A percentile compares a stretch with the other conserved stretches of the same genome.
These are phyloP conservation scores for Distichodus sexfasciatus DNA, from an alignment of 2,797 vertebrate species.

Conservation along the genomic window DNA sequence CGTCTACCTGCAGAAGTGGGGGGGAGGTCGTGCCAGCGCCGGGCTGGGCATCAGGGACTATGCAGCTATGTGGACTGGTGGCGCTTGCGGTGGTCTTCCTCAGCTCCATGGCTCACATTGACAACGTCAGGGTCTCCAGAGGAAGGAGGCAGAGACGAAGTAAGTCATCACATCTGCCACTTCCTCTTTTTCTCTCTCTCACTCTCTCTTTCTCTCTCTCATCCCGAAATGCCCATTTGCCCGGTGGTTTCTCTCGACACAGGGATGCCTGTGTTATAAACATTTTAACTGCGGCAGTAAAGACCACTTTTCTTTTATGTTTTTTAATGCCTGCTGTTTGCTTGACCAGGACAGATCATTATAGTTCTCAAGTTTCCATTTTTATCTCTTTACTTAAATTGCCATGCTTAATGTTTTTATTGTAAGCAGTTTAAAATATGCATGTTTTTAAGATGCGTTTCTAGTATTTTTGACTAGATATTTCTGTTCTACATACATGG, in stretches of 20 bases:
- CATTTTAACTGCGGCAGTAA: constrained; percentile 63
- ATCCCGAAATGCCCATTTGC: constrained; percentile 18
- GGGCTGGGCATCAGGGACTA: constrained; percentile 87
- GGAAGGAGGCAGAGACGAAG: constrained; percentile 91
- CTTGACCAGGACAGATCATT: constrained; percentile 54
- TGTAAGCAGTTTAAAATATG: constrained; percentile 53
- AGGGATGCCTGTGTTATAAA: constrained; percentile 56
- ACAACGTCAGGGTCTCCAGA: constrained; percentile 80
- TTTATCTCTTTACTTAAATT: constrained; percentile 50
- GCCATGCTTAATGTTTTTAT: constrained; percentile 56
- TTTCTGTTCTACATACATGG: no score
- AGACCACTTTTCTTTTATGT: constrained; percentile 67
- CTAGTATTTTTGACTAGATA: no score
- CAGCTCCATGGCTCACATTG: constrained; percentile 85
- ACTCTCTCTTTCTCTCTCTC: background rate
- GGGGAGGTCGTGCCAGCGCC: constrained; percentile 74
- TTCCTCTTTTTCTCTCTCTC: background rate
- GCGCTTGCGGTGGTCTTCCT: constrained; percentile 87
- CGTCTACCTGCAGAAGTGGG: constrained; percentile 75
- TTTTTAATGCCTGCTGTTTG: constrained; percentile 58
- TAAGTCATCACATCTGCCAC: constrained; percentile 70
- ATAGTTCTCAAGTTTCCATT: constrained; percentile 53
- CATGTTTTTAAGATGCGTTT: constrained; percentile 36
- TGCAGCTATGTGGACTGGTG: constrained; percentile 96
- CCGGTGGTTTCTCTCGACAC: constrained; percentile 52